Percentiles rank a stretch among this genome's conserved stretches.
Conservation (phyloP, 2,113 vertebrate genomes). For the Coregonus clupeaformis region DNA sequence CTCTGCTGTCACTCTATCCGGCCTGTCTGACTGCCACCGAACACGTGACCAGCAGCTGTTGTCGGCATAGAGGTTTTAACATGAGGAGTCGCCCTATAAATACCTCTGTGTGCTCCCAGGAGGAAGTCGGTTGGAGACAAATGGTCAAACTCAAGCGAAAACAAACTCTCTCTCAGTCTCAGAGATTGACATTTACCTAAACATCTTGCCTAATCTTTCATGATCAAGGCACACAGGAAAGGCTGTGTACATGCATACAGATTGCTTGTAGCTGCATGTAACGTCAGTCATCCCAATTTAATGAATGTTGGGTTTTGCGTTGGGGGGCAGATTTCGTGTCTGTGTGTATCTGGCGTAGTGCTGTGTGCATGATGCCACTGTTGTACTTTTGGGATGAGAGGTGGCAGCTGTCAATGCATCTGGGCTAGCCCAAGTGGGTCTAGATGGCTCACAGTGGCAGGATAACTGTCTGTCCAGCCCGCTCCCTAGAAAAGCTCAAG, state of each 20-base stretch:
- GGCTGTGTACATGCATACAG: neutral
- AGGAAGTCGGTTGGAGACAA: slow-evolving; percentile 21
- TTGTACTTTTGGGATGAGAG: neutral
- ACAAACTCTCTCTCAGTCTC: neutral
- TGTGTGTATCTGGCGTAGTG: too few species aligned
- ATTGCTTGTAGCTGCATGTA: neutral
- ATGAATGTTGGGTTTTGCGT: neutral
- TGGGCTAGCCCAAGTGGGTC: neutral
- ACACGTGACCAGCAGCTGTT: slow-evolving; percentile 66
- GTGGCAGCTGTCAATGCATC: neutral
- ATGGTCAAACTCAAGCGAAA: neutral
- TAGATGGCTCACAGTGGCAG: neutral
- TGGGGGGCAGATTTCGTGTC: too few species aligned
- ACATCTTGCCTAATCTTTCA: neutral
- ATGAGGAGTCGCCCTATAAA: slow-evolving; percentile 63
- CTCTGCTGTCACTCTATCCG: slow-evolving; percentile 10
- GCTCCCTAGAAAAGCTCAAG: neutral
- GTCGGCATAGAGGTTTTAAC: slow-evolving; percentile 36
- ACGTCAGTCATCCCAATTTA: neutral
- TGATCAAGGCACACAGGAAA: neutral
- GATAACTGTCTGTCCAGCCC: neutral
- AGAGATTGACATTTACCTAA: neutral
- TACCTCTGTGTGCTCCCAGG: slow-evolving; percentile 44
- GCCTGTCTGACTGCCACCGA: slow-evolving; percentile 7
- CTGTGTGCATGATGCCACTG: neutral